Evolutionary conservation across 2,113 vertebrate genomes (phyloP), one percentile per base, ranked within the genome.

Genomic region (Misgurnus anguillicaudatus): DNA sequence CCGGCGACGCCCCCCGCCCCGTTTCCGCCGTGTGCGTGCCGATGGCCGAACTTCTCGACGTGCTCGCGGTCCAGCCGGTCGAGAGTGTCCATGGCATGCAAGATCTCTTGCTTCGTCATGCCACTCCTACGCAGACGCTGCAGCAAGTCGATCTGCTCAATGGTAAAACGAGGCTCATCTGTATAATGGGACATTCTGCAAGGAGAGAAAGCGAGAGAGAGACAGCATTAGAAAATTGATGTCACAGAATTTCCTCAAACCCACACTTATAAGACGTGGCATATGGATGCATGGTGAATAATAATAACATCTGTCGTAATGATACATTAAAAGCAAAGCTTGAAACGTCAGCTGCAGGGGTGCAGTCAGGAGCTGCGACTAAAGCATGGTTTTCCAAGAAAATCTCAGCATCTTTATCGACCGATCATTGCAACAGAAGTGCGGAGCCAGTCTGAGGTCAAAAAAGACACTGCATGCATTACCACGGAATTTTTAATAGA

Each of bases 111-210:
- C 84, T 96, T 95, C 77, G 94, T 95, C 95, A 99, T 98, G 5
- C 98, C 97, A 0, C 96, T 98, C 79, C 94, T 93, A 80, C 98
- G 88, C n/a, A 99, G 92, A 85, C 98, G 95, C 91, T 99, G 98
- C 82, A 99, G 95, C 86, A 99, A 93, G 91, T 99, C 97, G 62
- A 99, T 99, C 93, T 99, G 98, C 94, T 99, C 97, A 86, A 99
- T 99, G 89, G 98, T 99, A 87, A 98, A 99, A 89, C 97, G 95
- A 91, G 98, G 98, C 89, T 99, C 97, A 77, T 98, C 98, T n/a
- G 95, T 94, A 92, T 96, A 98, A 94, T 96, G 96, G 93, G 97
- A 98, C 97, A 99, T 99, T 95, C 96, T 97, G 91, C 19, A 7
- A 80, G 74, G 51, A 0, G 57, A 70, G 19, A 82, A 3, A 53